Conservation (phyloP, 2,888 invertebrate genomes). For the Epistrophella euchroma region DNA sequence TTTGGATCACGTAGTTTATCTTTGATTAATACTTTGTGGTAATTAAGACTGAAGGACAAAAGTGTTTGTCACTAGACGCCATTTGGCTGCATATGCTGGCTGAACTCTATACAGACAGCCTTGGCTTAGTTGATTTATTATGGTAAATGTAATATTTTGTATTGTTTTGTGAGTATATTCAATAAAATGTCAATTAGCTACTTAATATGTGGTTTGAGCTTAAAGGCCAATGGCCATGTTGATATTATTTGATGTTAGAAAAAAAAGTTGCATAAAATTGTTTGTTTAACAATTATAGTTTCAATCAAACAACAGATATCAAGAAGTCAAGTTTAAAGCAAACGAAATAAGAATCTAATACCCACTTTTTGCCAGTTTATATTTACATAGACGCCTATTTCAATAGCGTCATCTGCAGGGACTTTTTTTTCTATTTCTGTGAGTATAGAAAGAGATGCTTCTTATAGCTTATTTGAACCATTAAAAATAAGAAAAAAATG, state of each 20-base stretch:
- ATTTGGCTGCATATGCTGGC: slow-evolving; percentile 32
- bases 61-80: slow-evolving; percentile 30
- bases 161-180: neutral
- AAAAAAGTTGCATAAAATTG: neutral
- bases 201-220: neutral
- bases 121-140: slow-evolving; percentile 13
- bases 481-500: neutral
- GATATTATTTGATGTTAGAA: neutral
- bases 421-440: neutral
- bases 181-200: slow-evolving; percentile 32
- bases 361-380: neutral
- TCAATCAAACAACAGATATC: neutral
- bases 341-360: neutral
- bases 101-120: too few relatives aligned
- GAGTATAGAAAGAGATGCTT: neutral
- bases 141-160: neutral
- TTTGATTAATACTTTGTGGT: slow-evolving; percentile 60
- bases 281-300: too few relatives aligned
- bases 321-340: neutral
- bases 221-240: neutral
- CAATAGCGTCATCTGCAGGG: neutral
- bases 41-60: slow-evolving; percentile 9
- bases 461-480: neutral
- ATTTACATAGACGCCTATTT: neutral
- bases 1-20: slow-evolving; percentile 61